A percentile compares a stretch with the other conserved stretches of the same genome.
These are phyloP conservation scores for Platorchestia sp. DNA, from an alignment of 1,140 invertebrate species.

Conservation along the genomic window DNA sequence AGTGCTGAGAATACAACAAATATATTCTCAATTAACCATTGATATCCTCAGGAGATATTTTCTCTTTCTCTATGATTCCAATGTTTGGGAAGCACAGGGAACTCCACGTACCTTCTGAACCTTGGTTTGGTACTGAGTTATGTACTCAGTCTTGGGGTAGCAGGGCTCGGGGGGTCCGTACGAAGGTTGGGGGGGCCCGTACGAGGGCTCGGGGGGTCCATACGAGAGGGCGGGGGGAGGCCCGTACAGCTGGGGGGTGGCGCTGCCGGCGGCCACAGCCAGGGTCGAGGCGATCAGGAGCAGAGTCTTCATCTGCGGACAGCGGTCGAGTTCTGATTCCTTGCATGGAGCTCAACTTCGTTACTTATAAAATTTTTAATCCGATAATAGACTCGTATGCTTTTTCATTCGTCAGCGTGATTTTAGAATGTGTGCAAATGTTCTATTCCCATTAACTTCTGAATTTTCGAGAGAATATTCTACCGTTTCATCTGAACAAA, in stretches of 20 bases:
- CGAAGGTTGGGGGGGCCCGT: background rate
- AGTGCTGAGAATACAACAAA: no score
- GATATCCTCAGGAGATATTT: no score
- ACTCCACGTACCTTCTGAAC: constrained; percentile 27
- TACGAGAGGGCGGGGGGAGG: background rate
- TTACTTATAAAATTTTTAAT: background rate
- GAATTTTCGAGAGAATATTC: background rate
- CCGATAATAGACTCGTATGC: background rate
- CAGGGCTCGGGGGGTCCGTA: constrained; percentile 37
- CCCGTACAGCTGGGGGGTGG: constrained; percentile 3
- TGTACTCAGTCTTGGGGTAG: constrained; percentile 55
- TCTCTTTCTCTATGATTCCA: no score
- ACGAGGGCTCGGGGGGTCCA: constrained; percentile 8
- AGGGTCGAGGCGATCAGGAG: background rate
- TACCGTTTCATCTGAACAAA: background rate
- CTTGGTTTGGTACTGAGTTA: constrained; percentile 36
- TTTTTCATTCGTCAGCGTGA: background rate
- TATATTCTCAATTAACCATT: no score
- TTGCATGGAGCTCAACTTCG: background rate
- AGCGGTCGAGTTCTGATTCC: background rate
- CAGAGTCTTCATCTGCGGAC: background rate
- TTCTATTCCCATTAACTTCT: background rate
- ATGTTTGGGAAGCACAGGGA: no score
- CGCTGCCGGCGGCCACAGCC: background rate
- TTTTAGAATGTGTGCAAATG: background rate